Conservation (phyloP, 2,113 vertebrate genomes). For the Romanogobio albipinnatus region DNA sequence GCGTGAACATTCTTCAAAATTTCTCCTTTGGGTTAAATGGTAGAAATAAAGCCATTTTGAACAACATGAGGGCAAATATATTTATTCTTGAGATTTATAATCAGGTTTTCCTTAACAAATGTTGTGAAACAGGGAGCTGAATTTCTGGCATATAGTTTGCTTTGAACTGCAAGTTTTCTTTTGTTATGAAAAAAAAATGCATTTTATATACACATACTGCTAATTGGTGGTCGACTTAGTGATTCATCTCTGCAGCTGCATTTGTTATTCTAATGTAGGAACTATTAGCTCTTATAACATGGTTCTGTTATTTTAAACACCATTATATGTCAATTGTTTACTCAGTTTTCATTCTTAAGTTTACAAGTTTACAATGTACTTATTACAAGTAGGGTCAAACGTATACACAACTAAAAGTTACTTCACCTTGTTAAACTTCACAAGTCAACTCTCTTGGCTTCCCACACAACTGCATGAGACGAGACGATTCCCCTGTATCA, state of each 20-base stretch:
- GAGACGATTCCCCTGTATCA: not conserved
- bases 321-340: not conserved
- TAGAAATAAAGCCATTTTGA: not conserved
- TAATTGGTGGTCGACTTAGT: not conserved
- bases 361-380: too few species aligned
- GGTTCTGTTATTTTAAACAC: not conserved
- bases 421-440: not conserved
- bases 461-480: not conserved
- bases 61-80: not conserved
- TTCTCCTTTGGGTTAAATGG: not conserved
- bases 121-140: not conserved
- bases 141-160: not conserved
- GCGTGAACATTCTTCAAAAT: not conserved
- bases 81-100: not conserved
- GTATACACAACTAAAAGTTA: not conserved
- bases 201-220: not conserved
- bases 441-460: not conserved
- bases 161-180: not conserved
- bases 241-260: not conserved
- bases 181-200: not conserved
- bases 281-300: not conserved
- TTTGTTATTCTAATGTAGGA: not conserved
- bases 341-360: not conserved
- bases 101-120: not conserved
- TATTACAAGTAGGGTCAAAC: not conserved